A percentile compares a stretch with the other conserved stretches of the same genome.
These are phyloP conservation scores for Lepeophtheirus salmonis DNA, from an alignment of 1,140 invertebrate genomes.

Conservation along the genomic window DNA sequence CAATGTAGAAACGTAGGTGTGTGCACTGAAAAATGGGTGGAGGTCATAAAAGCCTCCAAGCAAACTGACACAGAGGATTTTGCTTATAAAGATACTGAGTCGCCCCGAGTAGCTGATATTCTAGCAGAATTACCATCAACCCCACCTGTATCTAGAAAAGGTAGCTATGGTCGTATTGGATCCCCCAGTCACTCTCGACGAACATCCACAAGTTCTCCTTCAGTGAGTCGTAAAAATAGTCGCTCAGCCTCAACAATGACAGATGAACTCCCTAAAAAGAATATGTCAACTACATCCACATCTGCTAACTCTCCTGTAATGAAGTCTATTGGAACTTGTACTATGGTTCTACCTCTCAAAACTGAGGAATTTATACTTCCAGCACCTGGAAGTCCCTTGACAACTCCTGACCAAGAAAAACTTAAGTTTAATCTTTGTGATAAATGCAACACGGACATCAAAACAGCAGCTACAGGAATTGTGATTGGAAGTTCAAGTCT, in stretches of 20 bases:
- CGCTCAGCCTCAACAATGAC: neutral
- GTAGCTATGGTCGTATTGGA: neutral
- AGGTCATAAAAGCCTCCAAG: slow-evolving; percentile 17
- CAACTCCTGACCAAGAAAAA: slow-evolving; percentile 10
- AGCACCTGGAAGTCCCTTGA: slow-evolving; percentile 10
- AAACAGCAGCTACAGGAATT: slow-evolving; percentile 7
- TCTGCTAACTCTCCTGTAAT: slow-evolving; percentile 2
- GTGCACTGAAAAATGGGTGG: slow-evolving; percentile 19
- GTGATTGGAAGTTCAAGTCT: neutral
- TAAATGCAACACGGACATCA: slow-evolving; percentile 17
- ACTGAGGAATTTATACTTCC: slow-evolving; percentile 3
- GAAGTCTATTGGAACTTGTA: slow-evolving; percentile 10
- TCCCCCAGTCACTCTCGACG: neutral
- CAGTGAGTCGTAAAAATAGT: neutral
- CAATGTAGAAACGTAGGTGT: slow-evolving; percentile 12
- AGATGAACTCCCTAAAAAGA: neutral
- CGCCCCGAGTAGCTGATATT: slow-evolving; percentile 17
- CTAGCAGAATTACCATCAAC: neutral
- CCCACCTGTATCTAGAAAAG: neutral
- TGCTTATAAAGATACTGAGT: slow-evolving; percentile 18
- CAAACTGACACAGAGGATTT: slow-evolving; percentile 18
- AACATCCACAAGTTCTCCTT: neutral
- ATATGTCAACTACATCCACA: too few relatives aligned
- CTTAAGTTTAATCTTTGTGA: slow-evolving; percentile 14
- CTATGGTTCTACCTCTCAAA: slow-evolving; percentile 4